Evolutionary conservation across 2,113 vertebrate species (phyloP).

Genomic region (Pygathrix nemaeus): DNA sequence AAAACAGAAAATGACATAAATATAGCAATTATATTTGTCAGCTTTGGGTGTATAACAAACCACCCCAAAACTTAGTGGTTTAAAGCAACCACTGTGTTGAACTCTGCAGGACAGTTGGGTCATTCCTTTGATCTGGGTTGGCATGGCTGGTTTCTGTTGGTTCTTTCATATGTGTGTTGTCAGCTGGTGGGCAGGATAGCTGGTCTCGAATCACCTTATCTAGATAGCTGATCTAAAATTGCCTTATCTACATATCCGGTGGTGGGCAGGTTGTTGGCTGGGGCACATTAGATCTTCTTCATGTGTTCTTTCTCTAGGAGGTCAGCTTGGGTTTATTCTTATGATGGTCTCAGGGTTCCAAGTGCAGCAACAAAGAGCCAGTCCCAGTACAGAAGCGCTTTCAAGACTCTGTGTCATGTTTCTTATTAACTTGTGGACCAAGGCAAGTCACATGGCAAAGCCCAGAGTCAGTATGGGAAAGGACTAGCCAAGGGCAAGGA

Average conservation of each 20-base stretch:
- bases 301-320: neutral
- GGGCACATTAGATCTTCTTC: neutral
- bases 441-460: neutral
- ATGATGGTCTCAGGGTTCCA: fast-evolving
- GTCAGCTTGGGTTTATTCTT: neutral
- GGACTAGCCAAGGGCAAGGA: fast-evolving
- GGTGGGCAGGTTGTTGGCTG: neutral
- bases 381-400: fast-evolving
- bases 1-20: neutral
- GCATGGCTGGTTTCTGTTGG: neutral
- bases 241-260: neutral
- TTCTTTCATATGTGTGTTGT: fast-evolving
- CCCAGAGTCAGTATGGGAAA: neutral
- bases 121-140: fast-evolving
- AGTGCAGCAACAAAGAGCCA: neutral
- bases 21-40: neutral
- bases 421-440: too few species aligned
- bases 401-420: neutral
- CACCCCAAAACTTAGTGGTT: too few species aligned
- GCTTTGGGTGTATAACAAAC: neutral
- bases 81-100: fast-evolving
- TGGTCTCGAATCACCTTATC: neutral
- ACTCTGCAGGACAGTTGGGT: neutral
- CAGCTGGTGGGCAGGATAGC: neutral
- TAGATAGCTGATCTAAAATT: neutral